Percentiles rank a stretch among this genome's conserved stretches.
Conservation (phyloP, 2,888 invertebrate species). For the Melanchra persicariae region DNA sequence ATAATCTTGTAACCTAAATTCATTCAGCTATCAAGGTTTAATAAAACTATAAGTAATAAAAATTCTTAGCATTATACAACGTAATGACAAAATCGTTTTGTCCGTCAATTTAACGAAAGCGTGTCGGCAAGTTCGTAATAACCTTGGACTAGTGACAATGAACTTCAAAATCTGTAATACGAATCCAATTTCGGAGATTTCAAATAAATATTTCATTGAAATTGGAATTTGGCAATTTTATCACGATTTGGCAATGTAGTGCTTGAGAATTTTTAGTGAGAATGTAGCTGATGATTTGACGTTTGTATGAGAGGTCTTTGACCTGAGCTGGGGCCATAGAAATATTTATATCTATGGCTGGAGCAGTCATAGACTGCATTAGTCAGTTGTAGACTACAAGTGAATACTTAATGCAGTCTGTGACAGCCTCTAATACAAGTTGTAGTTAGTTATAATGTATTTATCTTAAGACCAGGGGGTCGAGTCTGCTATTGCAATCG, state of each 20-base stretch:
- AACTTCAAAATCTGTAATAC: constrained; percentile 62
- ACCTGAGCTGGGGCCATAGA: background rate
- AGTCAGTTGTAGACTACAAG: too few species aligned
- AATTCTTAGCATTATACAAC: constrained; percentile 55
- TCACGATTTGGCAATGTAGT: constrained; percentile 14
- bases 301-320: constrained; percentile 12
- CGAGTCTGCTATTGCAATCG: too few species aligned
- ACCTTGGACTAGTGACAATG: constrained; percentile 65
- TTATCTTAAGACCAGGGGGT: background rate
- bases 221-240: constrained; percentile 30
- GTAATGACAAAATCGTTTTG: constrained; percentile 61
- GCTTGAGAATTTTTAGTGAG: constrained; percentile 3
- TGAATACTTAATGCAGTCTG: too few species aligned
- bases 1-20: constrained; percentile 27
- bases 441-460: too few species aligned
- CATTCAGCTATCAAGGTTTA: constrained; percentile 16
- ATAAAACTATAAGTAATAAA: constrained; percentile 19
- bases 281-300: constrained; percentile 10
- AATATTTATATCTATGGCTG: too few species aligned
- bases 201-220: constrained; percentile 45
- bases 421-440: too few species aligned
- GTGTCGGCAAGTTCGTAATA: constrained; percentile 58
- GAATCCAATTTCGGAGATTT: constrained; percentile 49
- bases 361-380: too few species aligned
- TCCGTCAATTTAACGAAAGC: constrained; percentile 63